phyloP scores from a whole-genome alignment of 2,888 invertebrate species.

The Bellardia bayeri region DNA sequence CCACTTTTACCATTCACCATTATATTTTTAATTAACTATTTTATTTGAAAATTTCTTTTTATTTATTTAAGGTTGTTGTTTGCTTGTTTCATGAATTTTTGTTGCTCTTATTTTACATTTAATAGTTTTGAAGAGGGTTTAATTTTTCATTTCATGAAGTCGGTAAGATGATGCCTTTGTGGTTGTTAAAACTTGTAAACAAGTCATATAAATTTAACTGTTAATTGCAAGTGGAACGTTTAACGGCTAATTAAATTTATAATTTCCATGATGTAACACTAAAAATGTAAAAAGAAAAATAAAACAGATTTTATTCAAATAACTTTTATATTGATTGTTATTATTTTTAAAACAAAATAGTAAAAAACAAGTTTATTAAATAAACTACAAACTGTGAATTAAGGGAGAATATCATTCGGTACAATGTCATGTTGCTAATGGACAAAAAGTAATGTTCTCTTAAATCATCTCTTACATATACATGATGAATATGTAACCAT shows the following conservation, averaged over 20 bases:
- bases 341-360: not conserved
- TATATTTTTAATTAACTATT: constrained; percentile 13
- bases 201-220: not conserved
- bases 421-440: too few species aligned
- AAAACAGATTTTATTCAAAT: constrained; percentile 1
- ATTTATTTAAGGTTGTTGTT: constrained; percentile 8
- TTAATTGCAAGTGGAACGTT: not conserved
- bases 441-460: too few species aligned
- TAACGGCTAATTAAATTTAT: constrained; percentile 3
- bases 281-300: constrained; percentile 21
- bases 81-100: not conserved
- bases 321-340: not conserved
- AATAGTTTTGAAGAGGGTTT: not conserved
- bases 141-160: not conserved
- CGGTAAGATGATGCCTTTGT: not conserved
- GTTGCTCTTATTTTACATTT: not conserved
- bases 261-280: constrained; percentile 1
- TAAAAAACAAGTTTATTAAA: too few species aligned
- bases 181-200: not conserved
- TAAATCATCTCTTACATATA: too few species aligned
- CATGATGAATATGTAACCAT: too few species aligned
- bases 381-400: too few species aligned
- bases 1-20: not conserved
- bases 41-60: constrained; percentile 18
- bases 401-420: too few species aligned